Evolutionary conservation across 2,888 invertebrate genomes (phyloP).

Genomic region (Hipparchia sbordonii): DNA sequence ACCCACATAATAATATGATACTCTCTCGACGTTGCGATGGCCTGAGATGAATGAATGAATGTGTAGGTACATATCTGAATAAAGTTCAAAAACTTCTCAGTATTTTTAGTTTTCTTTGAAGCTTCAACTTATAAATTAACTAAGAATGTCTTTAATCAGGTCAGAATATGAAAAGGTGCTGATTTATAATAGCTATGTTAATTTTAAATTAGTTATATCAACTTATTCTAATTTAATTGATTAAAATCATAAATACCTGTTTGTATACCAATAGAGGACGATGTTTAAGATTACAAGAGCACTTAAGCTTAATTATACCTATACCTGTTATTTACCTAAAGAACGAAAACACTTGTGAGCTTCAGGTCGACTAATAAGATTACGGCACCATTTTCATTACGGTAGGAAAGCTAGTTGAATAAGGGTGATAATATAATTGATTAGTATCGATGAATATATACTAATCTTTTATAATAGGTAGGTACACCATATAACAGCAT

Average conservation of each 20-base stretch:
- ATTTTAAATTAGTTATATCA: neutral
- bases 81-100: no score
- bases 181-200: neutral
- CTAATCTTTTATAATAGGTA: no score
- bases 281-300: conserved; percentile 35
- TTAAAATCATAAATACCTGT: conserved; percentile 34
- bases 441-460: conserved; percentile 40
- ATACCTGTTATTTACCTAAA: conserved; percentile 2
- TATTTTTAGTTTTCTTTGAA: no score
- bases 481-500: no score
- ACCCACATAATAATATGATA: no score
- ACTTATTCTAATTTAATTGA: conserved; percentile 22
- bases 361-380: conserved; percentile 65
- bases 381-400: conserved; percentile 71
- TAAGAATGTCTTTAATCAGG: no score
- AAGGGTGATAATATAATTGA: conserved; percentile 74
- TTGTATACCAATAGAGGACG: conserved; percentile 29
- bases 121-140: no score
- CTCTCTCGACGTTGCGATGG: no score
- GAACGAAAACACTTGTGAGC: conserved; percentile 38
- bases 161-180: no score
- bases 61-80: no score
- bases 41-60: no score
- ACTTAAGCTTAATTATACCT: conserved; percentile 37
- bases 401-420: conserved; percentile 60